Base-by-base conservation (phyloP, 1,140 invertebrate genomes). In the Prorops nasuta region DNA sequence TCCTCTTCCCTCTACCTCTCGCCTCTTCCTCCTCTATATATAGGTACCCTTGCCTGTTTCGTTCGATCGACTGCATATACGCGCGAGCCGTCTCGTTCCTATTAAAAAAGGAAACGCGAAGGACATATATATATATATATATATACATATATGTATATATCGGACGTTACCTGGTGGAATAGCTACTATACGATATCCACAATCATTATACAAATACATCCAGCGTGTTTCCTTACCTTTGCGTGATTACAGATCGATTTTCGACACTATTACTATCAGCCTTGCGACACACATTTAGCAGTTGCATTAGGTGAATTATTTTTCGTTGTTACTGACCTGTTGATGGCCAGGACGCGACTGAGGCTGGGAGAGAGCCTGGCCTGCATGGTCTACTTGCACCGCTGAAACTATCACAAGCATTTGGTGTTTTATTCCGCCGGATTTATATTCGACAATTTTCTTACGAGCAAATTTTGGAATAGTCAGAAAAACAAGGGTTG, bases 321-420 rank as follows among this genome's bases (percentile, higher is more conserved):
- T 64, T 60, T 69, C 67, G 63, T 66, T 71, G 62, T 74, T 74
- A 76, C 73, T 76, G 73, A 76, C 73, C 71, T 76, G 73, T 73
- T 74, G 70, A 64, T 73, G 71, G 73, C 73, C 73, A 76, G 73
- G 63, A 71, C 73, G 71, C 69, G 73, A 74, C 71, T 74, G 71
- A 72, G 73, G 66, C 68, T 76, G 71, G 68, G 72, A 71, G 66
- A 73, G 71, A 74, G 72, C 71, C 71, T 74, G 73, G 72, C 69
- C 71, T 76, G 73, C 73, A 68, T 76, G 73, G 67, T 74, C 72
- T 73, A 74, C 73, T 72, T 76, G 73, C 71, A 73, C 71, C 72
- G 69, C 73, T 76, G 73, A 76, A 76, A 76, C 68, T 74, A 69
- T 74, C 64, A 74, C 67, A 73, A 76, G 66, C 60, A 71, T 68